A percentile compares a stretch with the other conserved stretches of the same genome.
Conservation (phyloP, 1,140 invertebrate species). For the Ridgeia piscesae region DNA sequence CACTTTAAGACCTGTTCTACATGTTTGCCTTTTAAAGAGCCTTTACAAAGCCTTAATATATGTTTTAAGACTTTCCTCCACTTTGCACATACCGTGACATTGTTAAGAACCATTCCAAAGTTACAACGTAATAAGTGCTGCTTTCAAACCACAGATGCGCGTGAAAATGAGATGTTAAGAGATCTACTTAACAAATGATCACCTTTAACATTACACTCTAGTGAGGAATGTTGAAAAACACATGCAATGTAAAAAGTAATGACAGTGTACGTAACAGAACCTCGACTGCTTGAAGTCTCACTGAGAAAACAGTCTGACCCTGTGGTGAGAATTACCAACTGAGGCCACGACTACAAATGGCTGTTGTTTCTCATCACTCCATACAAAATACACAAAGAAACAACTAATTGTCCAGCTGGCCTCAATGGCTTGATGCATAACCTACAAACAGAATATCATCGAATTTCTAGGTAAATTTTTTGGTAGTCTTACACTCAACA, state of each 20-base stretch:
- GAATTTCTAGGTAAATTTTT: neutral
- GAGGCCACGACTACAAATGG: neutral
- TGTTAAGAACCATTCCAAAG: neutral
- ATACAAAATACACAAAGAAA: neutral
- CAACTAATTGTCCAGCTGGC: neutral
- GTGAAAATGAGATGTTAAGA: no score
- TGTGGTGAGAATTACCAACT: neutral
- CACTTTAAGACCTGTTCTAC: no score
- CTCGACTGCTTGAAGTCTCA: neutral
- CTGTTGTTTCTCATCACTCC: neutral
- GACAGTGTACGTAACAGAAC: no score
- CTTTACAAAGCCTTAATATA: no score
- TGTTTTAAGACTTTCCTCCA: no score
- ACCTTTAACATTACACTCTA: neutral
- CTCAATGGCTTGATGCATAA: neutral
- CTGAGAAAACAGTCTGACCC: neutral
- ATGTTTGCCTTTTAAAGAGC: no score
- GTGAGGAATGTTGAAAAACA: no score
- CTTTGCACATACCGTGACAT: neutral
- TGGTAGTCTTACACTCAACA: neutral
- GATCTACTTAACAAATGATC: neutral
- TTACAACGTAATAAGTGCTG: neutral
- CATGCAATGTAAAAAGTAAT: no score
- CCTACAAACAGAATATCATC: neutral
- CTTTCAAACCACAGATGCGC: neutral